Evolutionary conservation across 1,140 invertebrate genomes (phyloP), one percentile per base, ranked within the genome.

Genomic region (Drosophila chauvacae): DNA sequence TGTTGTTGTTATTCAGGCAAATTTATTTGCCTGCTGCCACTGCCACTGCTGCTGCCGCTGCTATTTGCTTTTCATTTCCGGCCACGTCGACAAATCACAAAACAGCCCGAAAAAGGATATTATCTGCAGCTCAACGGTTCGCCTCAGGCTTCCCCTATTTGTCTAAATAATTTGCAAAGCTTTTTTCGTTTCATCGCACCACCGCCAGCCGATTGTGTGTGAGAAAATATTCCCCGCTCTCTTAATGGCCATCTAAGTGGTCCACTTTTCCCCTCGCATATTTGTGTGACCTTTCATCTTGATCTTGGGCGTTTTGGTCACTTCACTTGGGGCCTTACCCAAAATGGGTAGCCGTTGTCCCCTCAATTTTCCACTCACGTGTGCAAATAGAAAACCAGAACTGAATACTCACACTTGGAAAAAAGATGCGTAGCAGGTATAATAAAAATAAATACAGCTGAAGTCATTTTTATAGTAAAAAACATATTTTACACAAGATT

Each of bases 61-160:
- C 73, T 88, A 82, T 88, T 88, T 88, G 85, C 77, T 88, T 88
- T 88, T 88, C 84, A 88, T 88, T 88, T 88, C 84, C 84, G 84
- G 85, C 85, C 77, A 90, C 81, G 85, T 81, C 85, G 85, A 88
- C 85, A 90, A 88, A 88, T 88, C 85, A 90, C 66, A 88, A 81
- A 70, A 59, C 64, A 62, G 71, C 37, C 66, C 77, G 50, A 68
- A 85, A 90, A 88, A 88, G 84, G 84, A 88, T 90, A 88, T 88
- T 84, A 88, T 88, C 85, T 84, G 78, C 78, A 81, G 62, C 81
- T 75, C 68, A 85, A 81, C 81, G 69, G 73, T 80, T 63, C 72
- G 75, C 83, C 70, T 78, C 65, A 80, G 48, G 58, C 28, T 39
- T 63, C 37, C 60, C 35, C 64, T 87, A 87, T 87, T 87, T 87